Conservation (phyloP, 2,797 vertebrate genomes). For the Heteromormyrus szaboi region DNA sequence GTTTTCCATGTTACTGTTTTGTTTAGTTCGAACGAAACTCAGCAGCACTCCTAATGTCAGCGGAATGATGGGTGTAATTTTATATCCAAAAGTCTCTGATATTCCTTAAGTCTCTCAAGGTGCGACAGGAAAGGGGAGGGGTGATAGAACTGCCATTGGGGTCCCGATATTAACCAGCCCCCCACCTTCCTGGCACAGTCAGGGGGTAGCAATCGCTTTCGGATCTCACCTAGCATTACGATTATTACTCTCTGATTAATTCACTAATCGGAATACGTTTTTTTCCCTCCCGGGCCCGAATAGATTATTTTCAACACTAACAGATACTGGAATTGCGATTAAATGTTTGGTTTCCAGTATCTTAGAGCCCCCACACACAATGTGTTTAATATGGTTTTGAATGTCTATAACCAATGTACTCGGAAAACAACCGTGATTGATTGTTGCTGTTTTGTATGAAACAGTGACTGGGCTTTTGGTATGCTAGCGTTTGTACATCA, state of each 20-base stretch:
- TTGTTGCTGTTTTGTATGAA: background rate
- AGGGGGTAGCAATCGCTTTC: constrained; percentile 31
- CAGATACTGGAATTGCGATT: background rate
- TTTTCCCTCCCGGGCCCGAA: background rate
- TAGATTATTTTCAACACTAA: background rate
- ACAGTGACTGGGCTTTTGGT: background rate
- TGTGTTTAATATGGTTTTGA: background rate
- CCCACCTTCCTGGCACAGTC: background rate
- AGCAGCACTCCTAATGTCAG: background rate
- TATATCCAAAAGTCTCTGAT: background rate
- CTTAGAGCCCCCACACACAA: background rate
- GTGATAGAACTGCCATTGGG: background rate
- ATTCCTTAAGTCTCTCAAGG: background rate
- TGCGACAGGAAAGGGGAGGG: background rate
- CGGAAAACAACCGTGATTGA: background rate
- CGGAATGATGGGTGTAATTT: background rate
- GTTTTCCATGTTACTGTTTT: background rate
- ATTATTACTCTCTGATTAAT: background rate
- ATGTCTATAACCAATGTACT: background rate
- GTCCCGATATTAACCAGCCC: background rate
- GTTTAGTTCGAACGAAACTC: background rate
- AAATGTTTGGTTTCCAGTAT: background rate
- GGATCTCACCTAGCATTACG: constrained; percentile 35
- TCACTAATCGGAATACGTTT: background rate
- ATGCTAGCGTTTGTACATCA: background rate